Evolutionary conservation across 2,888 invertebrate genomes (phyloP).

Genomic region (Hypena proboscidalis): DNA sequence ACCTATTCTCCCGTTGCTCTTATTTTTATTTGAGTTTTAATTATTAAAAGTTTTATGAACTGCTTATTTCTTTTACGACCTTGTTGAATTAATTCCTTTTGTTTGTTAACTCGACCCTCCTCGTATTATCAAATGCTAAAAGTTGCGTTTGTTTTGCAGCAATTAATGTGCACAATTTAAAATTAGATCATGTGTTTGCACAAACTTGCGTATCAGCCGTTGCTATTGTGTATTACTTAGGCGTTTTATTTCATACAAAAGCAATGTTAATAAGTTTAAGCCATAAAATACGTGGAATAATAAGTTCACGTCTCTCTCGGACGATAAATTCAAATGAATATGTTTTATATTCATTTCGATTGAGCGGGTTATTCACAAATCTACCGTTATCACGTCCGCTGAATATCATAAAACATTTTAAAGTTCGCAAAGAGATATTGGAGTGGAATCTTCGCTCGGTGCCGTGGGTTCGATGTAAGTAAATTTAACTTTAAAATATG

Average conservation of each 20-base stretch:
- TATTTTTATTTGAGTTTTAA: conserved; percentile 83
- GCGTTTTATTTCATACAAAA: conserved; percentile 17
- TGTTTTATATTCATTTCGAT: conserved; percentile 59
- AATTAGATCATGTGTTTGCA: conserved; percentile 15
- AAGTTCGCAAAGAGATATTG: conserved; percentile 73
- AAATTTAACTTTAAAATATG: conserved; percentile 85
- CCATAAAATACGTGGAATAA: conserved; percentile 35
- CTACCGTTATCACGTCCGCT: conserved; percentile 66
- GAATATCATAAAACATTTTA: conserved; percentile 79
- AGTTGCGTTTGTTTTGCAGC: conserved; percentile 43
- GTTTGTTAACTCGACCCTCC: conserved; percentile 72
- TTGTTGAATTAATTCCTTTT: conserved; percentile 83
- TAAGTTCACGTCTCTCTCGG: conserved; percentile 43
- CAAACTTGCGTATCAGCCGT: conserved; percentile 9
- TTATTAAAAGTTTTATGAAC: conserved; percentile 84
- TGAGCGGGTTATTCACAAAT: conserved; percentile 58
- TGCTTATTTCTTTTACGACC: conserved; percentile 83
- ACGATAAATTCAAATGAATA: conserved; percentile 48
- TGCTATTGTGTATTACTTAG: conserved; percentile 29
- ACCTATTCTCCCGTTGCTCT: conserved; percentile 55
- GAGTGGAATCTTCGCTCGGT: conserved; percentile 67
- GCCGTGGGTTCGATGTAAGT: conserved; percentile 67
- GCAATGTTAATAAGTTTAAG: conserved; percentile 1
- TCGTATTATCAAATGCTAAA: conserved; percentile 54
- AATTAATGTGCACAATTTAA: conserved; percentile 36